Base-by-base conservation (phyloP, 2,888 invertebrate genomes). In the Ichneumoninae sp. region DNA sequence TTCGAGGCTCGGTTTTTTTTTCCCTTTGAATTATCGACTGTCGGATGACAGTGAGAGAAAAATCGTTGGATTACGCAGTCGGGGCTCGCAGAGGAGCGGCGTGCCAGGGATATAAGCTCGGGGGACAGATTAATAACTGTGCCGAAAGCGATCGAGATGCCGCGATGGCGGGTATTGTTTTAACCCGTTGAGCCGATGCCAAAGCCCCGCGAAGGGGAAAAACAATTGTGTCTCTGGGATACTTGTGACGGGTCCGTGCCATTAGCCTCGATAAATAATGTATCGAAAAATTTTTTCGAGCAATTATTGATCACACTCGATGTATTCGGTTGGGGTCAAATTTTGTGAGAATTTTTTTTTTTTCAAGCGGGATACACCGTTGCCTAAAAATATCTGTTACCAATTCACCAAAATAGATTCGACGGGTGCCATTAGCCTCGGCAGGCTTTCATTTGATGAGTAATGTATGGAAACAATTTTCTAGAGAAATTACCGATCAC, bases 1-100 rank as follows among this genome's bases (percentile, higher is more conserved):
- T n/a, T 66, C 22, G 60, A 75, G 77, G 36, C 81, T 50, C 40
- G 57, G 54, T 65, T 44, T 84, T 78, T 88, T 86, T 86, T 77
- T 82, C 74, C 77, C 86, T 88, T 88, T 89, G 90, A 91, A 90
- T 91, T 89, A 90, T 91, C 90, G 90, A 89, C 89, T 90, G 88
- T 87, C 86, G 86, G 87, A 89, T 88, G 87, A 86, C 82, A 78
- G 36, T 7, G 40, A 72, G 77, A 88, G 89, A 89, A 87, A 88
- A 89, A 90, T 88, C 77, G 86, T 79, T 77, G 70, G 80, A 70
- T 83, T 80, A 77, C 60, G 70, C 65, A 47, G 26, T 3, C 54
- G 40, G 47, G 66, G 40, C 16, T 54, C 70, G 60, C 44, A 10
- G 50, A 19, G 26, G 52, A 70, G 65, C 74, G 74, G 57, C 74